These are phyloP conservation scores for Griposia aprilina DNA, from an alignment of 2,888 invertebrate genomes.

Conservation along the genomic window DNA sequence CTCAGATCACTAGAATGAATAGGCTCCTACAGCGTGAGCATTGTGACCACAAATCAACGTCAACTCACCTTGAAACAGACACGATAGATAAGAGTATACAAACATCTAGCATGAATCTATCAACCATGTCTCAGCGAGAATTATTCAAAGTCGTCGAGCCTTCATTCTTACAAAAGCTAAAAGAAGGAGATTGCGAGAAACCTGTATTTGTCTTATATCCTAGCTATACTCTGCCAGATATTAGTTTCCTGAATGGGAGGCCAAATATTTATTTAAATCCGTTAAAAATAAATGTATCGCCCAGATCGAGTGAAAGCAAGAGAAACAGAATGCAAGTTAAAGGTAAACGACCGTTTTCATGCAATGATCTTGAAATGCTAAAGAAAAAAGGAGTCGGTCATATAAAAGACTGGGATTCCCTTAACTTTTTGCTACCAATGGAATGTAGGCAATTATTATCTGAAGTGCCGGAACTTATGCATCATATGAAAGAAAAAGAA, in stretches of 20 bases:
- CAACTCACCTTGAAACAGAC: conserved; percentile 89
- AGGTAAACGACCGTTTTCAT: conserved; percentile 93
- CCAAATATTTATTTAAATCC: conserved; percentile 94
- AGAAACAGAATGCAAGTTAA: conserved; percentile 83
- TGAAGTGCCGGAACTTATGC: conserved; percentile 94
- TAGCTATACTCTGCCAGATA: conserved; percentile 96
- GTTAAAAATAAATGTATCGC: conserved; percentile 89
- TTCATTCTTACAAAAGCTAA: conserved; percentile 93
- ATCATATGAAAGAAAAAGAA: conserved; percentile 91
- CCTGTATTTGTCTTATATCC: conserved; percentile 97
- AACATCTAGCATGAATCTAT: conserved; percentile 90
- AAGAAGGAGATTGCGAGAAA: conserved; percentile 92
- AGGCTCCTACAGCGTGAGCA: conserved; percentile 82
- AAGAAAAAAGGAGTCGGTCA: conserved; percentile 95
- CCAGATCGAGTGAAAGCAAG: conserved; percentile 82
- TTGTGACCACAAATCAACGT: conserved; percentile 86
- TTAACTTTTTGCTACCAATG: conserved; percentile 96
- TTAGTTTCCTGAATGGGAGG: conserved; percentile 93
- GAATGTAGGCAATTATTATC: conserved; percentile 95
- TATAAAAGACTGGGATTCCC: conserved; percentile 98
- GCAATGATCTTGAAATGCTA: conserved; percentile 95
- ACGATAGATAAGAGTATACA: conserved; percentile 94
- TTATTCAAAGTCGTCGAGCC: conserved; percentile 92
- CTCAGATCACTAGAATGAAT: conserved; percentile 88
- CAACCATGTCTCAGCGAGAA: conserved; percentile 84